A percentile compares a stretch with the other conserved stretches of the same genome.
Conservation (phyloP, 2,888 invertebrate genomes). For the Carterocephalus palaemon region DNA sequence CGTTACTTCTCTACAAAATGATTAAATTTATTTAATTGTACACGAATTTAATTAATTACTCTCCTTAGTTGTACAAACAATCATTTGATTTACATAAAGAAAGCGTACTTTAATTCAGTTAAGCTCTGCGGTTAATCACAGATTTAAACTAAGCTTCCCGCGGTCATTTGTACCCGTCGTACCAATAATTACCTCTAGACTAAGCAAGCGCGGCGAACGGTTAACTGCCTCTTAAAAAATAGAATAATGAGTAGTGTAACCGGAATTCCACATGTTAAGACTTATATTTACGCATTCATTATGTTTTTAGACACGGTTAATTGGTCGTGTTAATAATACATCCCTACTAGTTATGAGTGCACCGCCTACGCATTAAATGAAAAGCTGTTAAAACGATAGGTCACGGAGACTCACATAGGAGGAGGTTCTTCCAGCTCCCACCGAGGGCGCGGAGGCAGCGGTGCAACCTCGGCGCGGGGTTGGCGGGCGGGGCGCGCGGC, state of each 20-base stretch:
- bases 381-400: constrained; percentile 43
- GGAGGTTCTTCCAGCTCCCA: constrained; percentile 88
- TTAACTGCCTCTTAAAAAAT: constrained; percentile 63
- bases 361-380: constrained; percentile 31
- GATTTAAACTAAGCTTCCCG: constrained; percentile 57
- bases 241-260: constrained; percentile 56
- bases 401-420: constrained; percentile 83
- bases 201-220: constrained; percentile 53
- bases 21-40: constrained; percentile 41
- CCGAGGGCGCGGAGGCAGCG: constrained; percentile 86
- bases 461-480: constrained; percentile 76
- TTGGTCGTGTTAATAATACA: constrained; percentile 44
- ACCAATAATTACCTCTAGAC: constrained; percentile 63
- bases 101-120: constrained; percentile 70
- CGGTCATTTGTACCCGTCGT: constrained; percentile 70
- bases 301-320: constrained; percentile 49
- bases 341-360: constrained; percentile 6
- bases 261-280: constrained; percentile 58
- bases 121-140: constrained; percentile 65
- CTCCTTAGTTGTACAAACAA: constrained; percentile 53
- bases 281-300: constrained; percentile 47
- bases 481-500: constrained; percentile 59
- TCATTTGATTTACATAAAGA: constrained; percentile 69
- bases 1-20: constrained; percentile 27
- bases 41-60: constrained; percentile 54